phyloP scores from a whole-genome alignment of 2,113 vertebrate species.

The Notiomystis cincta region DNA sequence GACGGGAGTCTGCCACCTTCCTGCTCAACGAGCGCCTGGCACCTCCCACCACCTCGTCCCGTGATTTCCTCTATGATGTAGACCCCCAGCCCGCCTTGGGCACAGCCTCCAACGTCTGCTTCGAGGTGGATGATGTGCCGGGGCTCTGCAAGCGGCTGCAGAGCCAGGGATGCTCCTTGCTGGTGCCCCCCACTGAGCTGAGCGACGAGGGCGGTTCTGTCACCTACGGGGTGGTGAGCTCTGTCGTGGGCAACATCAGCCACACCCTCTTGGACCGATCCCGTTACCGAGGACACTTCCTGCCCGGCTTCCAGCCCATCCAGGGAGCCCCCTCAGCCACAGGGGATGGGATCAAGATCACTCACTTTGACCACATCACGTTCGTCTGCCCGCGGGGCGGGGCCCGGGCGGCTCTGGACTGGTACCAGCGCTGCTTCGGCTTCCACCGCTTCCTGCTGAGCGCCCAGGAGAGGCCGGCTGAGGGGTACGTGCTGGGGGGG shows the following conservation, averaged over 20 bases:
- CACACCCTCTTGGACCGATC: slow-evolving; percentile 87
- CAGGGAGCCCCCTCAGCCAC: neutral
- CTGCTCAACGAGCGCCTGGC: slow-evolving; percentile 78
- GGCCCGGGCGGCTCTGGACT: slow-evolving; percentile 72
- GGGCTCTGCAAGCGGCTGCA: slow-evolving; percentile 69
- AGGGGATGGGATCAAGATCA: slow-evolving; percentile 57
- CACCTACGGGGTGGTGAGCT: slow-evolving; percentile 80
- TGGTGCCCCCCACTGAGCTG: slow-evolving; percentile 78
- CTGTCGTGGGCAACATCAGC: slow-evolving; percentile 83
- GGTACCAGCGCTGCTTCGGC: slow-evolving; percentile 86
- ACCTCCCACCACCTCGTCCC: rapidly evolving
- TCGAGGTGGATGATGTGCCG: slow-evolving; percentile 82
- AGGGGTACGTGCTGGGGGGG: slow-evolving; percentile 68
- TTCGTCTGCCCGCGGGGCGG: slow-evolving; percentile 76
- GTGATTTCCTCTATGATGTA: slow-evolving; percentile 73
- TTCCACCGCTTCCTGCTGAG: slow-evolving; percentile 84
- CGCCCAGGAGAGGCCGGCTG: slow-evolving; percentile 63
- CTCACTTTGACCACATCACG: slow-evolving; percentile 89
- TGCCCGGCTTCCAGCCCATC: slow-evolving; percentile 81
- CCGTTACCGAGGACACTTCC: slow-evolving; percentile 75
- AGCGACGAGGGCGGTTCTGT: slow-evolving; percentile 72
- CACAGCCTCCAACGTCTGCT: slow-evolving; percentile 88
- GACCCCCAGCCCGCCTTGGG: slow-evolving; percentile 69
- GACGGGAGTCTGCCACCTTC: slow-evolving; percentile 78
- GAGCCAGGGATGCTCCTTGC: slow-evolving; percentile 75